A percentile compares a stretch with the other conserved stretches of the same genome.
phyloP scores from a whole-genome alignment of 2,797 vertebrate genomes.

The Muscicapa striata region DNA sequence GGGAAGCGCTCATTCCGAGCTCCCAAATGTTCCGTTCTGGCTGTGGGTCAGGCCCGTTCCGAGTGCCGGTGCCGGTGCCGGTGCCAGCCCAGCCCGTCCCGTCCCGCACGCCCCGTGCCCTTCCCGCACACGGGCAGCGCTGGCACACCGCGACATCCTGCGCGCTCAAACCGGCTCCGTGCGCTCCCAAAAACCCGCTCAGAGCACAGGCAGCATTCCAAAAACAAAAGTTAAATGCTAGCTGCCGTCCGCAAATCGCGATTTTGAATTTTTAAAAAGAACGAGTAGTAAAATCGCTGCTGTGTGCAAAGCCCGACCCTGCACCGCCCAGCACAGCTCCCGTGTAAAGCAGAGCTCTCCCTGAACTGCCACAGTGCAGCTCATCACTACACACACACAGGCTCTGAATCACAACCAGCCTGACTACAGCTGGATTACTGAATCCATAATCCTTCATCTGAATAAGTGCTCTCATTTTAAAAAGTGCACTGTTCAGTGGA shows the following conservation, averaged over 20 bases:
- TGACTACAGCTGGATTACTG: neutral
- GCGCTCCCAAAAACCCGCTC: neutral
- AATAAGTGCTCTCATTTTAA: neutral
- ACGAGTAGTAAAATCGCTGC: neutral
- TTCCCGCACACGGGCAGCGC: neutral
- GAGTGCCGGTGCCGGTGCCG: too few relatives aligned
- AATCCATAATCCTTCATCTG: neutral
- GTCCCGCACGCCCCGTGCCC: too few relatives aligned
- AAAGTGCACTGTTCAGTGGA: neutral
- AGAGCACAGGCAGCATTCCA: neutral
- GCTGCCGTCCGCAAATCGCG: neutral
- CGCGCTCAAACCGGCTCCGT: neutral
- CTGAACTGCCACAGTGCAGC: neutral
- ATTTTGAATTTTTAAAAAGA: neutral
- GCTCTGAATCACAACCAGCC: neutral
- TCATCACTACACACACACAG: neutral
- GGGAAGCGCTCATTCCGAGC: too few relatives aligned
- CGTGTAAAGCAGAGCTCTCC: neutral
- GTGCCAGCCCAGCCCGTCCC: neutral
- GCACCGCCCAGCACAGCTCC: neutral
- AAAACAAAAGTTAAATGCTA: neutral
- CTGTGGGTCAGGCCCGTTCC: too few relatives aligned
- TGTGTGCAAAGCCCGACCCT: neutral
- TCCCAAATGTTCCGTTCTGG: too few relatives aligned
- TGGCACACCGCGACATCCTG: neutral